Evolutionary conservation across 2,888 invertebrate genomes (phyloP).

Genomic region (Tenthredo scrophulariae): DNA sequence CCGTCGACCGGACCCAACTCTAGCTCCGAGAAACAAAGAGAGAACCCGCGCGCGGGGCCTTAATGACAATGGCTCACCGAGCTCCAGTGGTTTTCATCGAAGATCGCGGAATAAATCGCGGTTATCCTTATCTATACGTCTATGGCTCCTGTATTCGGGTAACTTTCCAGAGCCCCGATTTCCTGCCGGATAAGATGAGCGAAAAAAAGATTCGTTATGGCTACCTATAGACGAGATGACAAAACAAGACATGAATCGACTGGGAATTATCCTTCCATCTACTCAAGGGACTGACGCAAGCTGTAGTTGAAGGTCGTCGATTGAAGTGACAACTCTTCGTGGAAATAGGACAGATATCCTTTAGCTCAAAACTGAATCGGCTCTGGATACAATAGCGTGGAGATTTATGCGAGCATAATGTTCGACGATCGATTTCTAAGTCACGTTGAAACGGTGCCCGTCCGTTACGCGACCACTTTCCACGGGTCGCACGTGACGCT

Average conservation of each 20-base stretch:
- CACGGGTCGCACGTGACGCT: slow-evolving; percentile 4
- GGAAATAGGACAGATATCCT: neutral
- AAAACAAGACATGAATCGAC: neutral
- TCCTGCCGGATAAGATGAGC: neutral
- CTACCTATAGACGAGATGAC: neutral
- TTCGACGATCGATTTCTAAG: neutral
- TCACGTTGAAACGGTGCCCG: slow-evolving; percentile 1
- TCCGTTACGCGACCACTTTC: slow-evolving; percentile 13
- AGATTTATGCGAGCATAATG: neutral
- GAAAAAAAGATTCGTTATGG: neutral
- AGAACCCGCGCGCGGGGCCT: slow-evolving; percentile 58
- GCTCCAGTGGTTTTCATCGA: slow-evolving; percentile 66
- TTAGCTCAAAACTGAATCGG: slow-evolving; percentile 3
- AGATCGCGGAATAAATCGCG: slow-evolving; percentile 65
- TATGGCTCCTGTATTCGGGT: neutral
- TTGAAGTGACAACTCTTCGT: neutral
- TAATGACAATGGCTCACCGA: slow-evolving; percentile 65
- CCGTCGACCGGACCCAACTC: slow-evolving; percentile 58
- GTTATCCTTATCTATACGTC: slow-evolving; percentile 35
- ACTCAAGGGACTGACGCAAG: neutral
- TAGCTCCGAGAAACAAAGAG: slow-evolving; percentile 72
- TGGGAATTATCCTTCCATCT: neutral
- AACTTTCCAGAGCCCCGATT: neutral
- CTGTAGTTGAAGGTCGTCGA: neutral
- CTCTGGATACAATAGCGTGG: neutral